A percentile compares a stretch with the other conserved stretches of the same genome.
These are phyloP conservation scores for Pachyuromys duprasi DNA, from an alignment of 2,797 vertebrate genomes.

Conservation along the genomic window DNA sequence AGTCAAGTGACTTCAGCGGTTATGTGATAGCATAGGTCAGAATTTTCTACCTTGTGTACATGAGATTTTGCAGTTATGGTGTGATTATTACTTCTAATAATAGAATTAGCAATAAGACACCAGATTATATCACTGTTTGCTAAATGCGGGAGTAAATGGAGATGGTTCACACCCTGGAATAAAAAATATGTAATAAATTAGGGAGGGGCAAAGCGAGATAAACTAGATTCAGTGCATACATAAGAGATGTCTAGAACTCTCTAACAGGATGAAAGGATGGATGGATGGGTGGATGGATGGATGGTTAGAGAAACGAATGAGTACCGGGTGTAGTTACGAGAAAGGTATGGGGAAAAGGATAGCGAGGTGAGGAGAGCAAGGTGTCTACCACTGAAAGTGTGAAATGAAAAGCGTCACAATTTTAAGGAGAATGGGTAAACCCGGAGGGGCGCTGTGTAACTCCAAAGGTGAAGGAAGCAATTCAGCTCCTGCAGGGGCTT, in stretches of 20 bases:
- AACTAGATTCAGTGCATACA: not conserved
- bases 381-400: not conserved
- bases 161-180: not conserved
- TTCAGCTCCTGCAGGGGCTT: not conserved
- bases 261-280: not conserved
- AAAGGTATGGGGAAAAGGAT: not conserved
- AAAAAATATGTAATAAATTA: not conserved
- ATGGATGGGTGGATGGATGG: not conserved
- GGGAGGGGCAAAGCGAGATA: not conserved
- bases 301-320: not conserved
- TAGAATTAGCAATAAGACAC: not conserved
- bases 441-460: not conserved
- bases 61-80: constrained; percentile 9
- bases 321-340: not conserved
- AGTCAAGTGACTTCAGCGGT: not conserved
- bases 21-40: not conserved
- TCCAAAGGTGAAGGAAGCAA: not conserved
- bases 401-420: not conserved
- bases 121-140: constrained; percentile 7
- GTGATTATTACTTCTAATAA: constrained; percentile 3
- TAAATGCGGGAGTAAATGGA: not conserved
- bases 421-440: not conserved
- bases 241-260: not conserved
- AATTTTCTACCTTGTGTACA: not conserved
- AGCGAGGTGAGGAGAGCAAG: not conserved